These are phyloP conservation scores for Myripristis jacobus DNA, from an alignment of 2,797 vertebrate species.

Conservation along the genomic window DNA sequence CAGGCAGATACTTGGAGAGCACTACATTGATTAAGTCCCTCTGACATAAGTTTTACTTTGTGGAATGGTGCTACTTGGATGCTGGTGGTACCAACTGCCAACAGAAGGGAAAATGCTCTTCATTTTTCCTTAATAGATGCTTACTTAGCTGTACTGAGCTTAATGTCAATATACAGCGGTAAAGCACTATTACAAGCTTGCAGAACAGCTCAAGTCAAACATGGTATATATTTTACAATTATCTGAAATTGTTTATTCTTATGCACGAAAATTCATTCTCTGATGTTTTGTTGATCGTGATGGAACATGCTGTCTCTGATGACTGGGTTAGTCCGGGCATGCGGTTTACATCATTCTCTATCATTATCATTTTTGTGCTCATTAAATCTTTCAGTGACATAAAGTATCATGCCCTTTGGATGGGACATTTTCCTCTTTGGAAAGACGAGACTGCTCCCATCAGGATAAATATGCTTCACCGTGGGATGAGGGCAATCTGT, in stretches of 20 bases:
- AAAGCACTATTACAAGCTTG: not conserved
- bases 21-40: conserved; percentile 14
- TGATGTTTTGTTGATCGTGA: conserved; percentile 1
- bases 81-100: conserved; percentile 15
- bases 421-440: conserved; percentile 43
- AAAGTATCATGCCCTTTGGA: conserved; percentile 27
- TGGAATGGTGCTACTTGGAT: conserved; percentile 13
- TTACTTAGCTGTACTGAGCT: conserved; percentile 20
- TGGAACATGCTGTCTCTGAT: not conserved
- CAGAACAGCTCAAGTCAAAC: not conserved
- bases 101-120: conserved; percentile 21
- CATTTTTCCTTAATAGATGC: conserved; percentile 22
- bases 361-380: conserved; percentile 26
- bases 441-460: conserved; percentile 29
- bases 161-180: conserved; percentile 10
- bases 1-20: conserved; percentile 22
- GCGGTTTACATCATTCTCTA: conserved; percentile 8
- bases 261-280: not conserved
- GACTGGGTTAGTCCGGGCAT: conserved; percentile 8
- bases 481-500: conserved; percentile 28
- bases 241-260: not conserved
- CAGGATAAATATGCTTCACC: conserved; percentile 10
- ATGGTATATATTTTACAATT: not conserved
- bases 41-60: not conserved
- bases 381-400: conserved; percentile 31